Conservation (phyloP, 2,113 vertebrate species). For the Macrotis lagotis region DNA sequence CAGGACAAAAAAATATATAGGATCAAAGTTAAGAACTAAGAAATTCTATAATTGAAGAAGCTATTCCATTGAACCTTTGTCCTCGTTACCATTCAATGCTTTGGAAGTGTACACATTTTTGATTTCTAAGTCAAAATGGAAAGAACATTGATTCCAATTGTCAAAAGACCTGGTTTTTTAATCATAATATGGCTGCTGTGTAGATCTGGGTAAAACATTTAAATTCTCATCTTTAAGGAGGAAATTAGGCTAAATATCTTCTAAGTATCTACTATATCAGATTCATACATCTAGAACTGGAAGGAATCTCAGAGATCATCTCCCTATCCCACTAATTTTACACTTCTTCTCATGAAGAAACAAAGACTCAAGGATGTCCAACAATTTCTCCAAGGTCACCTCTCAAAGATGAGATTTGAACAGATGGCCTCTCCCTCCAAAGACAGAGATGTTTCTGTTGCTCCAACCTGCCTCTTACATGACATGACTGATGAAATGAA, state of each 20-base stretch:
- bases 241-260: not conserved
- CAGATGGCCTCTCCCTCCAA: not conserved
- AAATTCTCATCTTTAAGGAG: not conserved
- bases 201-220: not conserved
- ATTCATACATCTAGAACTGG: not conserved
- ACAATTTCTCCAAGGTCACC: not conserved
- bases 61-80: conserved; percentile 22
- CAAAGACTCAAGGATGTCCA: not conserved
- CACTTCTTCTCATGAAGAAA: not conserved
- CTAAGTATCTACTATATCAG: not conserved
- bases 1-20: conserved; percentile 54
- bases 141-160: not conserved
- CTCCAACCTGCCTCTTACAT: not conserved
- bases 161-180: not conserved
- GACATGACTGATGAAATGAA: conserved; percentile 50
- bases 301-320: not conserved
- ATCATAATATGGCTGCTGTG: not conserved
- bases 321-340: not conserved
- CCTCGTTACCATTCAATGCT: conserved; percentile 42
- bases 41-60: conserved; percentile 64
- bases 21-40: conserved; percentile 56
- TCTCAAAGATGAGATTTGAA: not conserved
- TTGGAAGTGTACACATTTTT: conserved; percentile 61
- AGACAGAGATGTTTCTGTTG: not conserved
- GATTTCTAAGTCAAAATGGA: not conserved